phyloP scores from a whole-genome alignment of 2,888 invertebrate species.

The Phragmatobia fuliginosa region DNA sequence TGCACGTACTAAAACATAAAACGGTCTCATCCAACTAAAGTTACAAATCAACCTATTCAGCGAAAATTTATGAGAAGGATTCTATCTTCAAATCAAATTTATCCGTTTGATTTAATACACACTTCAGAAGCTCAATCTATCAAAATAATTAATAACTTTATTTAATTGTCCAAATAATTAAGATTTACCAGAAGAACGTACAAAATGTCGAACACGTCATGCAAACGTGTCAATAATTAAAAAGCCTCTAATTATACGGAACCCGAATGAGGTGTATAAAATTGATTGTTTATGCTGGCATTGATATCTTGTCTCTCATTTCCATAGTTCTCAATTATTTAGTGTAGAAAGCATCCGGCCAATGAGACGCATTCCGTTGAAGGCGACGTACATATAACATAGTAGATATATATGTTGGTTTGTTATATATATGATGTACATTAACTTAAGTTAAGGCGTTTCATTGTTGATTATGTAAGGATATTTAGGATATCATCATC shows the following conservation, averaged over 20 bases:
- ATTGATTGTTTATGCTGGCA: slow-evolving; percentile 38
- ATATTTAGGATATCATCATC: too few species aligned
- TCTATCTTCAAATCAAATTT: too few species aligned
- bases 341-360: slow-evolving; percentile 49
- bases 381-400: slow-evolving; percentile 31
- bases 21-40: too few species aligned
- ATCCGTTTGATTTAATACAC: neutral
- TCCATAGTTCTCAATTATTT: slow-evolving; percentile 43
- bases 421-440: too few species aligned
- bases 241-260: slow-evolving; percentile 43
- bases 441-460: too few species aligned
- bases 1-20: too few species aligned
- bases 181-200: neutral
- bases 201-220: neutral
- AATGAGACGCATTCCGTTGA: slow-evolving; percentile 46
- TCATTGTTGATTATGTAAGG: too few species aligned
- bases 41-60: neutral
- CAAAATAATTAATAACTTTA: too few species aligned
- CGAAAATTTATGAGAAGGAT: too few species aligned
- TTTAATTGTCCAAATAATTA: too few species aligned
- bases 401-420: slow-evolving; percentile 16
- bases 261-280: slow-evolving; percentile 38
- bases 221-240: slow-evolving; percentile 46
- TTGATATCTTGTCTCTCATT: slow-evolving; percentile 29
- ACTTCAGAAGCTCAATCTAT: too few species aligned